Base-by-base conservation (phyloP, 2,797 vertebrate genomes). In the Danio kyathit region DNA sequence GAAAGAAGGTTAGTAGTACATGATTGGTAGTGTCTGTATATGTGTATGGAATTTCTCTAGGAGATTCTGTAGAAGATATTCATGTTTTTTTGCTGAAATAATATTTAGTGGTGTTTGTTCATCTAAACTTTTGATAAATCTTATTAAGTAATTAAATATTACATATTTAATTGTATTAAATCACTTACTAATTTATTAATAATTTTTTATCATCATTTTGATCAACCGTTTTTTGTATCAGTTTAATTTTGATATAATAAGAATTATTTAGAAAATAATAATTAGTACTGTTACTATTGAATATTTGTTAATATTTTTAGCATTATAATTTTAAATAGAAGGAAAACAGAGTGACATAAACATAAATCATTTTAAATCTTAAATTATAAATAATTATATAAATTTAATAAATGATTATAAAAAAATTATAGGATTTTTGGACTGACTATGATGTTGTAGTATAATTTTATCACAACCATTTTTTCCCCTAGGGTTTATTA, bases 1-100 rank as follows among this genome's bases (percentile, higher is more conserved):
- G 91, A 98, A 94, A 84, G 97, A 98, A 95, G 97, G 98, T 99
- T 88, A 64, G 95, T 95, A 44, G 95, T 95, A 44, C 71, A 63
- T 48, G 41, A 57, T 67, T 19, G 5, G 57, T 67, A 40, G 29
- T 29, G 29, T 29, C 29, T 29, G 29, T 29, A 1, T 29, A 29
- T 29, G 1, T 29, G 29, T 29, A 29, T 29, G 29, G 3, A 9
- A 19, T 29, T 78, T 6, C 40, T 72, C 54, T 11, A 57, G 43
- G 51, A 6, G 11, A n/a, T n/a, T n/a, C n/a, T n/a, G n/a, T 29
- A 29, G 29, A 38, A 17, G n/a, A 54, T 54, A 71, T 54, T 9
- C 16, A n/a, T n/a, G 16, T 46, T 74, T 41, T 57, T 29, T 29
- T 29, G 29, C n/a, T 49, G 51, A 44, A 38, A 56, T 65, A 21